Evolutionary conservation across 2,888 invertebrate genomes (phyloP), one percentile per base, ranked within the genome.

Genomic region (Fragum whitleyi): DNA sequence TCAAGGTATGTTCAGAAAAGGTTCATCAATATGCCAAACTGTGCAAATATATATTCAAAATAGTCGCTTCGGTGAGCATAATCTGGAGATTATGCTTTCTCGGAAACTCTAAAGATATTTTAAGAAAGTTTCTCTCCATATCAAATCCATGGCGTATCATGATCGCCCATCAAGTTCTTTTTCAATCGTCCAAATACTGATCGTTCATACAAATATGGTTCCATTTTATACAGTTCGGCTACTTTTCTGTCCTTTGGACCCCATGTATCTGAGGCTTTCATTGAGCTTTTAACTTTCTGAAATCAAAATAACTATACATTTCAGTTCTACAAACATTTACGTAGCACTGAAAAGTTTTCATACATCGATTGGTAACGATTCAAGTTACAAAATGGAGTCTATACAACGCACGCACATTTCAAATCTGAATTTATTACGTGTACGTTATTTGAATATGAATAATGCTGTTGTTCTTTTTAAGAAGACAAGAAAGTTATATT

Each of bases 191-290:
- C 16, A 32, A 42, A 42, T 1, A 42, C 14, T 21, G 65, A 32
- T 16, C 26, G 19, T 7, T 65, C 65, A 26, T 65, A 65, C 42
- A 65, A 14, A 23, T 65, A 65, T 0, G 42, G 65, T 9, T 39
- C 26, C 3, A 19, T 1, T 21, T 2, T 42, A 16, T 42, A 65
- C 2, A 65, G 21, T 23, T 39, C 23, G 9, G 21, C 42, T 14
- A 36, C 65, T 11, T 39, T 26, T 26, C 26, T 42, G 39, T 65
- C 65, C 2, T 21, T n/a, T 42, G 65, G 65, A n/a, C 65, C 65
- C 65, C 65, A 65, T 0, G 21, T 16, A 16, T 21, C 14, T n/a
- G 65, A 65, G 2, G 65, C 23, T 23, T 9, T n/a, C n/a, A 65
- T 7, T 21, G 65, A 65, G 2, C 23, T 21, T 42, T 65, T 39